Evolutionary conservation across 2,888 invertebrate genomes (phyloP), one percentile per base, ranked within the genome.

Genomic region (Eulithis testata): DNA sequence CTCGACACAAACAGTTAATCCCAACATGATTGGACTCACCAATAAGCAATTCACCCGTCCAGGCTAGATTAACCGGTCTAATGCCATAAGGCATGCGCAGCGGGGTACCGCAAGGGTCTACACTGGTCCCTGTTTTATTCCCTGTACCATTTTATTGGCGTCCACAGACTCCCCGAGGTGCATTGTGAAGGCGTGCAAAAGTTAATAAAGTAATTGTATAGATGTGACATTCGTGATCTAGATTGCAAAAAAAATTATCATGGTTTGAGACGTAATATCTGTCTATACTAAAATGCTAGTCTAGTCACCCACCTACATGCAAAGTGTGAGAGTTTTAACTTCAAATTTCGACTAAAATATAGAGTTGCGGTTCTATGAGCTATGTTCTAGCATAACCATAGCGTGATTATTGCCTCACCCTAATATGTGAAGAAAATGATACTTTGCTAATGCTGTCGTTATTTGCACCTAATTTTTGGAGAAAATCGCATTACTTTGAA

Each of bases 141-240:
- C 67, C 60, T 75, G 75, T 73, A 67, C 69, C 75, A 73, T 76
- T 76, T 75, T 73, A 74, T 76, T 76, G 75, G 73, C 68, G 62
- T 69, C 72, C 72, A 36, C 62, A 63, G 69, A 60, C 69, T 66
- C 71, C 73, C 72, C 62, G 76, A 72, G 69, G 74, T 70, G 68
- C 67, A 63, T 70, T 69, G 70, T 67, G 58, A 59, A 63, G 58
- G 55, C 53, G 40, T 52, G 37, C 54, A 50, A 8, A 21, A 12
- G 43, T 37, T 51, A 54, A 56, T 59, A 36, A 49, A 58, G 21
- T 8, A 57, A 43, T 5, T 27, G 2, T 54, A n/a, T 63, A 60
- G 60, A 65, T 67, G 43, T 6, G 56, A 61, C 52, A 66, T 40
- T 68, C 40, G 5, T 6, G 11, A 5, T 7, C 12, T 9, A 43